Base-by-base conservation (phyloP, 2,888 invertebrate species). In the Lasioglossum malachurum region DNA sequence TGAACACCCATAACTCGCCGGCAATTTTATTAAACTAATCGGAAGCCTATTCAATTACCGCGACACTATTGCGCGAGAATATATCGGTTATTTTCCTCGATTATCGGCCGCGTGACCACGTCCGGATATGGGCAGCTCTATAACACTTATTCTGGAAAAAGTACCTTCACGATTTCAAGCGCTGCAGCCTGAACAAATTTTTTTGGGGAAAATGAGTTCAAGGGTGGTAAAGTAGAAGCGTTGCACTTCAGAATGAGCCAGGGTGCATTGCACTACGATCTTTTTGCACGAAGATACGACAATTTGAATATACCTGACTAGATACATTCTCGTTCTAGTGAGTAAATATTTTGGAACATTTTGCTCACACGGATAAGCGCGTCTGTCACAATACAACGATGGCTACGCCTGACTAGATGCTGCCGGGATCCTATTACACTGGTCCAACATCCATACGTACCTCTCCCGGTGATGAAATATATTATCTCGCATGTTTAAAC, bases 1-100 rank as follows among this genome's bases (percentile, higher is more conserved):
- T 38, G 41, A 41, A 41, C n/a, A 38, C 67, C 23, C 67, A 69
- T 38, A 38, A 69, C 67, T 19, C 67, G 67, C 19, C 8, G 38
- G 19, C 23, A 35, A 71, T 71, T 71, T 71, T 38, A 71, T 71
- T 71, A 38, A 23, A 41, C 38, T 41, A 71, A 71, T 71, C 71
- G n/a, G n/a, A 41, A 71, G 23, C 41, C 38, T 4, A 71, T 71
- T 41, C 38, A 41, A 71, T 71, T 71, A n/a, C n/a, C 67, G 19
- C 67, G 67, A 67, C 23, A 69, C 67, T 38, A 35, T 35, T 35
- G 38, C 8, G 19, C 35, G 35, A 35, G 10, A 38, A 23, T 69
- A 23, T 23, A 69, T 23, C 67, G 23, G 19, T 23, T 38, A 38
- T 38, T 69, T 69, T 69, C 67, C 23, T 19, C 67, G 35, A 38